Evolutionary conservation across 2,888 invertebrate species (phyloP), one percentile per base, ranked within the genome.

Genomic region (Strigamia maritima): DNA sequence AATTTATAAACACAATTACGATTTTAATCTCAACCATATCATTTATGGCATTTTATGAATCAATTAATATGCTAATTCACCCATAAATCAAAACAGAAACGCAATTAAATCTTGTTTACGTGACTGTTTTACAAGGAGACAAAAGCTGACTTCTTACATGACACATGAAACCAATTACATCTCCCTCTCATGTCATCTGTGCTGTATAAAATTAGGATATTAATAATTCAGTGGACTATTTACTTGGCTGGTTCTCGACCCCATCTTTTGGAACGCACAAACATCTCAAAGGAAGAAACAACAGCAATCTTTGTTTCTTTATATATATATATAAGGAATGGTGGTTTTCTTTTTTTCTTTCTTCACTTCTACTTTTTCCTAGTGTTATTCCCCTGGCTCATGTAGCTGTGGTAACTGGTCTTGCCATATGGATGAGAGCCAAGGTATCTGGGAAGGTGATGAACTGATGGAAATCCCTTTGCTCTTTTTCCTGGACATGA

Each of bases 161-260:
- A 49, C 49, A 49, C 49, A 49, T 49, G 49, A 49, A 49, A 49
- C 49, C 49, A 49, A 49, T 49, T 49, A 49, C 49, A n/a, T 49
- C 6, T 49, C 19, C 49, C 49, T n/a, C 49, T 49, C 49, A 49
- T 49, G 49, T 49, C 49, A 49, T 49, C 49, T 49, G 49, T 49
- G 49, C 7, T 49, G 49, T 49, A 49, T 49, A 49, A 49, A 49
- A 49, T 49, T 49, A 49, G 49, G 49, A 49, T 49, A 49, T 49
- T 49, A 49, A 49, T 49, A 49, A 49, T 49, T 49, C 49, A 49
- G 49, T 49, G 49, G 49, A 49, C 49, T 49, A 49, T 49, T 49
- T 49, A 49, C 49, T 49, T n/a, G 14, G 2, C 49, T 49, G 49
- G 49, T 49, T n/a, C n/a, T 49, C 49, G 49, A 49, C 49, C 49